Conservation (phyloP, 23 tunicate species). For the Oikopleura albicans region DNA sequence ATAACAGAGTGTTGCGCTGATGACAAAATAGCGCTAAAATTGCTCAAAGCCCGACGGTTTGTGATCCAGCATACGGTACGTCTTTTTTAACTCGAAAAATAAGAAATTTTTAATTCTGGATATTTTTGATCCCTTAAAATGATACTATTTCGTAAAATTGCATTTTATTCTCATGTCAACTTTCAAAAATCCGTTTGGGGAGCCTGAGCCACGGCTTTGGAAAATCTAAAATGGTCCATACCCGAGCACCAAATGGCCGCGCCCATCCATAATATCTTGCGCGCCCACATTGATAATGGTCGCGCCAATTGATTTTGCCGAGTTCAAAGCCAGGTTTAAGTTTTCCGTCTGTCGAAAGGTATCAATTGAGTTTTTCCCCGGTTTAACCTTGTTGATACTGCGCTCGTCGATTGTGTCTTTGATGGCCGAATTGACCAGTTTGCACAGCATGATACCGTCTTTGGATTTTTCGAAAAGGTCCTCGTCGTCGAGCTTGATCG, state of each 20-base stretch:
- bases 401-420: constrained; percentile 91
- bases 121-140: too few species aligned
- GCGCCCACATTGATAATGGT: constrained; percentile 84
- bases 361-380: constrained; percentile 26
- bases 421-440: constrained; percentile 64
- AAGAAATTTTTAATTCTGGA: too few species aligned
- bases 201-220: too few species aligned
- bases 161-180: too few species aligned
- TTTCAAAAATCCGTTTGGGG: too few species aligned
- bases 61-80: too few species aligned
- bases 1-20: too few species aligned
- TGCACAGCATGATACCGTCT: constrained; percentile 21
- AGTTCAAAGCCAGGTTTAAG: constrained; percentile 70
- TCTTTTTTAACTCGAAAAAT: too few species aligned
- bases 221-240: too few species aligned
- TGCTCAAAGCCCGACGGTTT: too few species aligned
- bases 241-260: constrained; percentile 68
- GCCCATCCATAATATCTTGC: constrained; percentile 37
- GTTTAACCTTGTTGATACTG: constrained; percentile 57
- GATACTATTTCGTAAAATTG: too few species aligned
- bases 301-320: constrained; percentile 86
- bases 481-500: not conserved
- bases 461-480: constrained; percentile 10
- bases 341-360: constrained; percentile 73
- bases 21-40: too few species aligned